Evolutionary conservation across 2,888 invertebrate genomes (phyloP), one percentile per base, ranked within the genome.

Genomic region (Meandrusa payeni): DNA sequence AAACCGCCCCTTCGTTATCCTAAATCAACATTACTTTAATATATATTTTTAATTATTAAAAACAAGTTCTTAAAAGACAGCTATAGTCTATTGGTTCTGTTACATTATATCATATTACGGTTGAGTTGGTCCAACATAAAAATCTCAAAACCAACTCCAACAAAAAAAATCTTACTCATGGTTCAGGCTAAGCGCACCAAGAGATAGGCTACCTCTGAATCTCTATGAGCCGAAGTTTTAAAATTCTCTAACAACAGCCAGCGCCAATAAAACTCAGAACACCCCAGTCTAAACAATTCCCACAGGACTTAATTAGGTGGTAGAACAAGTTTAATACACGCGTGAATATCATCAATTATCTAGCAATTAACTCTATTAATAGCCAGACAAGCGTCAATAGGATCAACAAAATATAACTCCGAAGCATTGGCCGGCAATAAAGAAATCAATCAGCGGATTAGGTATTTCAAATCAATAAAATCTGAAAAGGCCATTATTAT

Each of bases 401-500:
- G 76, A 78, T 69, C 75, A 74, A 76, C 74, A 76, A 74, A 71
- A 69, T 71, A 65, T 55, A 59, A 60, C 68, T 51, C 52, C 53
- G 69, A 66, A 67, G 68, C 68, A 64, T 69, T 70, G 67, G 68
- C 57, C 57, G 67, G 79, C 85, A 81, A 83, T 87, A 87, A 86
- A 85, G 83, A 83, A 86, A 87, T 87, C 86, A 86, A 87, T 87
- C 85, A 83, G 75, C 59, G 72, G 71, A 83, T 85, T 85, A 83
- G 81, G 74, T 86, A 85, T 86, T 83, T 80, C 83, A 76, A 86
- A 85, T 86, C 85, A 85, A 86, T 87, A 86, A 86, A 86, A 83
- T 77, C 73, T 73, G 70, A 76, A 81, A 82, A 76, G 68, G 72
- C 73, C 61, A 67, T 77, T 76, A 72, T 76, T 56, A 51, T 52